Evolutionary conservation across 92 coral and sea anemone genomes (phyloP), one percentile per base, ranked within the genome.

Genomic region (Umimayanthus chanpuru): DNA sequence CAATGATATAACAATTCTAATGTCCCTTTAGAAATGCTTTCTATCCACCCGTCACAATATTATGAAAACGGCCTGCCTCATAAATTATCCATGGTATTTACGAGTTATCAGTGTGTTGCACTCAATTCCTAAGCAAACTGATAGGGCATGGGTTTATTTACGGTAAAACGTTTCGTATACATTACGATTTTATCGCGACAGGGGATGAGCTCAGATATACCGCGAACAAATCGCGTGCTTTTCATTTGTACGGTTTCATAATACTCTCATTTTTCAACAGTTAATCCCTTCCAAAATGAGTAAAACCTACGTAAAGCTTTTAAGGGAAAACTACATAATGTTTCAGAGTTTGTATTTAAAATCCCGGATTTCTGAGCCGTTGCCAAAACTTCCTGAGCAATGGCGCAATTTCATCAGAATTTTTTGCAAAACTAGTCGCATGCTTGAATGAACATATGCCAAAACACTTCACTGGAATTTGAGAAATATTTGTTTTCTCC

Each of bases 61-160:
- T 29, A 5, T 47, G 20, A 83, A 83, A 41, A 50, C 56, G 10
- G 50, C 40, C 25, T 26, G 20, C 20, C 67, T 47, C 47, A 65
- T 67, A 70, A 83, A 41, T n/a, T 43, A 14, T 28, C 26, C 5
- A 47, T 67, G 56, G 56, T 47, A 40, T 67, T 41, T 68, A 16
- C 44, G 74, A 25, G 64, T 2, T 47, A 47, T 61, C 28, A 50
- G 84, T 55, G 61, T 83, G 87, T 43, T 83, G 78, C 25, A 39
- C 53, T 68, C 76, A 40, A 14, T 29, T 77, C 78, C 61, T 68
- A 28, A 83, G 77, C 71, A 83, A 83, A 83, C 67, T 44, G 78
- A 83, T 83, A 83, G 39, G 61, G 9, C 6, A 58, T 82, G 64
- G 6, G 44, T 68, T 28, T 83, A 72, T 83, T 83, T 70, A 83